Percentiles rank a stretch among this genome's conserved stretches.
Conservation (phyloP, 2,888 invertebrate genomes). For the Cheilosia vulpina region DNA sequence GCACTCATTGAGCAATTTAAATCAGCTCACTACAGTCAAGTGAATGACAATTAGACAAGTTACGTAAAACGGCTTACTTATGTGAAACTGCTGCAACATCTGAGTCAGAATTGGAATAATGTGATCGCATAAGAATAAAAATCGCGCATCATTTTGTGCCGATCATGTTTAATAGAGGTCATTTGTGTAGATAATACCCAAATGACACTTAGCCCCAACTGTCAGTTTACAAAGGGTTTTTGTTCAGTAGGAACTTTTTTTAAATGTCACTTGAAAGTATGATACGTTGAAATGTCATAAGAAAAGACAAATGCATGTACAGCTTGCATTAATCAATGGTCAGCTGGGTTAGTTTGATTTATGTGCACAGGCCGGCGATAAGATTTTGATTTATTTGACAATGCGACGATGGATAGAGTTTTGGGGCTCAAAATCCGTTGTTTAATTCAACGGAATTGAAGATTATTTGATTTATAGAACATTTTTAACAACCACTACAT, state of each 20-base stretch:
- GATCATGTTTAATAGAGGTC: background rate
- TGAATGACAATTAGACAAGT: conserved; percentile 46
- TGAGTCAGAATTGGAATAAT: conserved; percentile 13
- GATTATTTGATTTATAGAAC: background rate
- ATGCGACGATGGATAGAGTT: conserved; percentile 15
- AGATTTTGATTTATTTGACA: conserved; percentile 69
- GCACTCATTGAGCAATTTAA: conserved; percentile 40
- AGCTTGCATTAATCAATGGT: conserved; percentile 49
- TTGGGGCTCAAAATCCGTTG: conserved; percentile 1
- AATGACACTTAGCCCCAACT: conserved; percentile 1
- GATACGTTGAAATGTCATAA: conserved; percentile 1
- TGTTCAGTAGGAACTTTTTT: background rate
- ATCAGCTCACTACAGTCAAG: conserved; percentile 16
- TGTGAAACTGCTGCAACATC: conserved; percentile 13
- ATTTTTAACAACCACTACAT: background rate
- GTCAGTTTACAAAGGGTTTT: background rate
- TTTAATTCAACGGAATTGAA: background rate
- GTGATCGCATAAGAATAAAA: background rate
- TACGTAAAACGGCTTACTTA: conserved; percentile 27
- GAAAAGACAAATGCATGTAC: conserved; percentile 17
- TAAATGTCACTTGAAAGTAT: conserved; percentile 25
- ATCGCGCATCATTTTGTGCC: background rate
- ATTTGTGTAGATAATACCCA: background rate
- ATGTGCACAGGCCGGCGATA: conserved; percentile 54
- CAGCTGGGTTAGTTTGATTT: conserved; percentile 53